These are phyloP conservation scores for Apteryx mantelli DNA, from an alignment of 2,113 vertebrate genomes.

Conservation along the genomic window DNA sequence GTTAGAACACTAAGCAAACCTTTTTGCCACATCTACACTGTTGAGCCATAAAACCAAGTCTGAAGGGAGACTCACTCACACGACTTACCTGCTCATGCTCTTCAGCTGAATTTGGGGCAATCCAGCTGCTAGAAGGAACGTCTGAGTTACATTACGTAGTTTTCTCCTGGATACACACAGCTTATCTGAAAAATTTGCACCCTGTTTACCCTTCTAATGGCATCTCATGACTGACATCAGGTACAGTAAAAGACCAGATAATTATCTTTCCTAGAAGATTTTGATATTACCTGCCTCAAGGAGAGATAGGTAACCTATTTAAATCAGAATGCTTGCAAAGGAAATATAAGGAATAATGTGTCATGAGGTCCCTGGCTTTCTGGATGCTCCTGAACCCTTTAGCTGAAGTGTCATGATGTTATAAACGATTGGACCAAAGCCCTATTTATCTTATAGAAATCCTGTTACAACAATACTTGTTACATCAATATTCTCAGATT, in stretches of 20 bases:
- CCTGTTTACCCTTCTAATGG: not conserved
- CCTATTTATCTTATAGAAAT: not conserved
- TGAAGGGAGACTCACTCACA: not conserved
- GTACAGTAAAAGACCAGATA: not conserved
- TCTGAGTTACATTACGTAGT: not conserved
- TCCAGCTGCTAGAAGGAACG: not conserved
- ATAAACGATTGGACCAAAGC: not conserved
- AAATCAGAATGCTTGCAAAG: not conserved
- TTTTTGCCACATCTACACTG: not conserved
- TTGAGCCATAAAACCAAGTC: not conserved
- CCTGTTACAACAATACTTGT: rapidly evolving
- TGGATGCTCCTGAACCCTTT: not conserved
- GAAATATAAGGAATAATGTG: not conserved
- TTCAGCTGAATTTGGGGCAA: not conserved
- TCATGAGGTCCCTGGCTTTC: not conserved
- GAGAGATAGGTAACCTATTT: not conserved
- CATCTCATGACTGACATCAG: not conserved
- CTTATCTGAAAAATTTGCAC: not conserved
- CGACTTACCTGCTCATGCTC: not conserved
- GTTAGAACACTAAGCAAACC: not conserved
- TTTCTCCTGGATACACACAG: not conserved
- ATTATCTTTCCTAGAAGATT: not conserved
- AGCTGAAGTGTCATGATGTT: not conserved
- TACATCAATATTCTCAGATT: not conserved
- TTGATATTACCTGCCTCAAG: not conserved